Conservation (phyloP, 2,888 invertebrate species). For the Pecten maximus region DNA sequence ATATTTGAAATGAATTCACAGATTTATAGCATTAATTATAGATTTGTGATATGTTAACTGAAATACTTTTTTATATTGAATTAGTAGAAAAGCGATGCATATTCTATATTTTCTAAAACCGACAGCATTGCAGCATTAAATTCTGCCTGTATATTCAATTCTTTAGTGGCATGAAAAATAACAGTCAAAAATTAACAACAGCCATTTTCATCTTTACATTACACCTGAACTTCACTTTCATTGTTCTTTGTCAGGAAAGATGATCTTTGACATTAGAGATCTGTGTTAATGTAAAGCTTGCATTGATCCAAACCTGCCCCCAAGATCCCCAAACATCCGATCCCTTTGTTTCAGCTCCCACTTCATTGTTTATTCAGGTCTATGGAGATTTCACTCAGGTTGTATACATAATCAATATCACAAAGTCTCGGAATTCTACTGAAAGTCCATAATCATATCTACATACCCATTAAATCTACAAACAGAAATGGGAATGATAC, state of each 20-base stretch:
- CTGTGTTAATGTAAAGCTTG: background rate
- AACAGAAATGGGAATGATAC: background rate
- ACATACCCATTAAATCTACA: background rate
- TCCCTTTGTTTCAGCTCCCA: background rate
- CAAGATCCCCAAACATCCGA: background rate
- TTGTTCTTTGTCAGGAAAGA: background rate
- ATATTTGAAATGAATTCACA: too few relatives aligned
- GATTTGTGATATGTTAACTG: too few relatives aligned
- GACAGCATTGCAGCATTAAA: too few relatives aligned
- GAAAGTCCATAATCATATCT: background rate
- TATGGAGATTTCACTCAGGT: background rate
- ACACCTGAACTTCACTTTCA: too few relatives aligned
- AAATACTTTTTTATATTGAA: too few relatives aligned
- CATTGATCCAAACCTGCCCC: background rate
- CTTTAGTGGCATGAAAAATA: too few relatives aligned
- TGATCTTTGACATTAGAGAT: background rate
- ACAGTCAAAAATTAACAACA: too few relatives aligned
- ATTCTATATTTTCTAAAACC: too few relatives aligned
- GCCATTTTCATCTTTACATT: too few relatives aligned
- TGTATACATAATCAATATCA: background rate
- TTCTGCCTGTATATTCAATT: too few relatives aligned
- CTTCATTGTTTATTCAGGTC: constrained; percentile 7
- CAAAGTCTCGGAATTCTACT: background rate
- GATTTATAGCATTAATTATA: too few relatives aligned
- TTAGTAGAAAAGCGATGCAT: too few relatives aligned